These are phyloP conservation scores for Rhineura floridana DNA, from an alignment of 2,113 vertebrate species.

Conservation along the genomic window DNA sequence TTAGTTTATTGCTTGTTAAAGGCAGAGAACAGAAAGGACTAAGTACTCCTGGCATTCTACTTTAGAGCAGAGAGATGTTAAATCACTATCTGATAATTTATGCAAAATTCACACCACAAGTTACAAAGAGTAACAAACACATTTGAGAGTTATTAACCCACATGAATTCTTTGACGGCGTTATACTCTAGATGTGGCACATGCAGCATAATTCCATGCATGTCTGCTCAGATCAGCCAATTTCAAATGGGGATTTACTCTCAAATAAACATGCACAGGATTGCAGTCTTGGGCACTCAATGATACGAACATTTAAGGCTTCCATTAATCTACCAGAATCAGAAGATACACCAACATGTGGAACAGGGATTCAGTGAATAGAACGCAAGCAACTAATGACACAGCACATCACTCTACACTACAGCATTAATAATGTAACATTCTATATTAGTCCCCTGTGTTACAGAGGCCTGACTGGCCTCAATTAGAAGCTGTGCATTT, in stretches of 20 bases:
- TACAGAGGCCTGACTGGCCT: too few relatives aligned
- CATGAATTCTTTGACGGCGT: neutral
- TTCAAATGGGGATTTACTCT: neutral
- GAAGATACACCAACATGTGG: neutral
- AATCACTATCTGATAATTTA: neutral
- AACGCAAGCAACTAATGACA: neutral
- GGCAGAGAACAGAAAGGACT: neutral
- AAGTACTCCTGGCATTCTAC: neutral
- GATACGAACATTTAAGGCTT: neutral
- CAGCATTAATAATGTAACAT: too few relatives aligned
- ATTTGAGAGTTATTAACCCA: neutral
- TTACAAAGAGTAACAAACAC: neutral
- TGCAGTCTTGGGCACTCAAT: neutral
- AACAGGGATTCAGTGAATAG: neutral
- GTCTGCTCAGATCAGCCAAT: neutral
- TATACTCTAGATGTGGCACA: too few relatives aligned
- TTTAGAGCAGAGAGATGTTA: neutral
- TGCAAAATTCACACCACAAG: neutral
- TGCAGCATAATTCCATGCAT: neutral
- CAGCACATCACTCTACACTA: neutral
- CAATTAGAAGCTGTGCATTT: too few relatives aligned
- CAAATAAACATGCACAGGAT: neutral
- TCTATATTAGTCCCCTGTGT: too few relatives aligned
- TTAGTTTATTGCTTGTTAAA: neutral
- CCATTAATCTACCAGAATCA: neutral